phyloP scores from a whole-genome alignment of 2,797 vertebrate species.

The Pangasius djambal region DNA sequence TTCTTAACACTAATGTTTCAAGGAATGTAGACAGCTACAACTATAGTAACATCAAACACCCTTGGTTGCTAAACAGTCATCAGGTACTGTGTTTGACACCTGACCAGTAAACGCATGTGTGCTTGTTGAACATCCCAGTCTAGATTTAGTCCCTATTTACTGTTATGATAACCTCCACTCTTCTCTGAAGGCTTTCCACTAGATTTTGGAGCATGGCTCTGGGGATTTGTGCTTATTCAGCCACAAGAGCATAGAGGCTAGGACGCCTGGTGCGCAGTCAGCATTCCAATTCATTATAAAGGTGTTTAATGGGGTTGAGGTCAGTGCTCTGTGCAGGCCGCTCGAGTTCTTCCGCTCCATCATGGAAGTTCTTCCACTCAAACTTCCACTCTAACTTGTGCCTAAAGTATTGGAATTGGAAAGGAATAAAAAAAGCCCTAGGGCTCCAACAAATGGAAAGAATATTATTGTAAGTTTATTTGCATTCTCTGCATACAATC shows the following conservation, averaged over 20 bases:
- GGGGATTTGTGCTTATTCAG: not conserved
- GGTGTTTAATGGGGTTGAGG: not conserved
- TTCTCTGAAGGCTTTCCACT: not conserved
- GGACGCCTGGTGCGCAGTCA: not conserved
- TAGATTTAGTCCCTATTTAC: not conserved
- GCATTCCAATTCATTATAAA: not conserved
- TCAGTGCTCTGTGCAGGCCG: not conserved
- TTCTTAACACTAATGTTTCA: not conserved
- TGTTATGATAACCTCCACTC: not conserved
- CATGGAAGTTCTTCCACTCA: not conserved
- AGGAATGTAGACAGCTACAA: not conserved
- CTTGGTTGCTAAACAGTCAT: not conserved
- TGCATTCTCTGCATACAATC: not conserved
- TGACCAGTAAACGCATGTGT: not conserved
- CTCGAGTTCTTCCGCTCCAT: not conserved
- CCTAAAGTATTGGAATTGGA: too few species aligned
- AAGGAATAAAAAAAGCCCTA: too few species aligned
- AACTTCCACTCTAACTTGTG: not conserved
- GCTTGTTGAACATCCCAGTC: not conserved
- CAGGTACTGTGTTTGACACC: not conserved
- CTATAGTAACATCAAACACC: not conserved
- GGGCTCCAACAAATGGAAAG: too few species aligned
- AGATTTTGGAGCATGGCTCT: not conserved
- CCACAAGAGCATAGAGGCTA: not conserved
- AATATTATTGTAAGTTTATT: not conserved